phyloP scores from a whole-genome alignment of 2,888 invertebrate species.

The Deroplatys truncata region DNA sequence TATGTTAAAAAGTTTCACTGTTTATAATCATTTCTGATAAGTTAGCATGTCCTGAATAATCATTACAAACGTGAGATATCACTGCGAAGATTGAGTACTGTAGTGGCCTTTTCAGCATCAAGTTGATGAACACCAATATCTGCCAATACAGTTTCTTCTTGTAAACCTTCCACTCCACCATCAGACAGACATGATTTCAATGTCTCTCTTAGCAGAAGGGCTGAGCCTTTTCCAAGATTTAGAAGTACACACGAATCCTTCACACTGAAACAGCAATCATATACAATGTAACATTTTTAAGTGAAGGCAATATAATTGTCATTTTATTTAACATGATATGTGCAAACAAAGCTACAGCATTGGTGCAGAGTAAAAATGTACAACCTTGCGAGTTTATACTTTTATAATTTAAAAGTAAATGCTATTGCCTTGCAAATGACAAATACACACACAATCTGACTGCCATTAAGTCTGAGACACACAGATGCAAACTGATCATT shows the following conservation, averaged over 20 bases:
- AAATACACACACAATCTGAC: too few species aligned
- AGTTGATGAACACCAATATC: constrained; percentile 56
- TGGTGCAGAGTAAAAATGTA: too few species aligned
- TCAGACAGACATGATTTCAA: constrained; percentile 43
- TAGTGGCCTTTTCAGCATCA: constrained; percentile 50
- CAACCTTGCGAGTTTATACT: too few species aligned
- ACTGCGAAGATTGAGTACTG: constrained; percentile 54
- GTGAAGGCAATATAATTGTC: too few species aligned
- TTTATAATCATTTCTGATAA: too few species aligned
- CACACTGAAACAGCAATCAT: constrained; percentile 51
- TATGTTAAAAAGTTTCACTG: too few species aligned
- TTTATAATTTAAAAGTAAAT: too few species aligned
- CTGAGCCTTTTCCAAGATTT: constrained; percentile 72
- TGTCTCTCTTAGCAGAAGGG: constrained; percentile 66
- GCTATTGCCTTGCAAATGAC: too few species aligned
- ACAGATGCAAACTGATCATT: too few species aligned
- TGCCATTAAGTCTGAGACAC: too few species aligned
- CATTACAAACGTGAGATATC: constrained; percentile 40
- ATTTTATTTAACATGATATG: too few species aligned
- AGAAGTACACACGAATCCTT: constrained; percentile 71
- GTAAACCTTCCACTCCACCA: constrained; percentile 44
- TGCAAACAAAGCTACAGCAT: too few species aligned
- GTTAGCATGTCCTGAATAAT: background rate
- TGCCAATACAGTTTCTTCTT: constrained; percentile 51
- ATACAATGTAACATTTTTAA: background rate